Conservation (phyloP, 1,140 invertebrate species). For the Sitophilus oryzae region DNA sequence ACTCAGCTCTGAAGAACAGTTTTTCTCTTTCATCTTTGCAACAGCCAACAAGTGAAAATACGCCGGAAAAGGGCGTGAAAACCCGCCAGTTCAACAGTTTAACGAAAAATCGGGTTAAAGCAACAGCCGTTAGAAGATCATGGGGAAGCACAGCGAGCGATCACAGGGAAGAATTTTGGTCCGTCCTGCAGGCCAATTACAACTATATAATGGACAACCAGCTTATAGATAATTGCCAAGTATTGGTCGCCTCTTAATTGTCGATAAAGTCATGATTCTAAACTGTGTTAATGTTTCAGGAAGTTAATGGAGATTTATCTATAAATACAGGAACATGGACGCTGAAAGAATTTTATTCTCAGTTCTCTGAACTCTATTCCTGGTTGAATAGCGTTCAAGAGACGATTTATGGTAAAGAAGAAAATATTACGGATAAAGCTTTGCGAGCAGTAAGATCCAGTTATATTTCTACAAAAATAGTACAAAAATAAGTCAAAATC, state of each 20-base stretch:
- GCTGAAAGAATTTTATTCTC: conserved; percentile 68
- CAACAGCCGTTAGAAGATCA: conserved; percentile 48
- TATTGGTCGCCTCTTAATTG: conserved; percentile 36
- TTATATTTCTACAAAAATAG: not conserved
- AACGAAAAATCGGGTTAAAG: conserved; percentile 53
- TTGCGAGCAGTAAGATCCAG: conserved; percentile 56
- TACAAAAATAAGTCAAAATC: not conserved
- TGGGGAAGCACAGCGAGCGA: conserved; percentile 63
- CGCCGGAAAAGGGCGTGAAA: conserved; percentile 48
- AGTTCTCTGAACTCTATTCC: conserved; percentile 74
- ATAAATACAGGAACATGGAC: conserved; percentile 64
- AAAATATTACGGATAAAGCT: conserved; percentile 61
- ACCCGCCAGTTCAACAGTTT: conserved; percentile 62
- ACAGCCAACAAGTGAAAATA: conserved; percentile 39
- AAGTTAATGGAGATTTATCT: conserved; percentile 69
- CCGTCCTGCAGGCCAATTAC: conserved; percentile 79
- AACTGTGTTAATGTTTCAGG: conserved; percentile 50
- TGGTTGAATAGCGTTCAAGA: conserved; percentile 75
- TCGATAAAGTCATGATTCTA: not conserved
- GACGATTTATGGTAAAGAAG: conserved; percentile 66
- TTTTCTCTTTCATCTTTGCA: conserved; percentile 53
- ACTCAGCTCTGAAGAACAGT: conserved; percentile 53
- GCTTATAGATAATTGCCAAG: conserved; percentile 80
- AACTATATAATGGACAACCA: conserved; percentile 92
- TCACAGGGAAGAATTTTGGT: conserved; percentile 80